Conservation (phyloP, 2,113 vertebrate species). For the Cryptomyrus ogoouensis region DNA sequence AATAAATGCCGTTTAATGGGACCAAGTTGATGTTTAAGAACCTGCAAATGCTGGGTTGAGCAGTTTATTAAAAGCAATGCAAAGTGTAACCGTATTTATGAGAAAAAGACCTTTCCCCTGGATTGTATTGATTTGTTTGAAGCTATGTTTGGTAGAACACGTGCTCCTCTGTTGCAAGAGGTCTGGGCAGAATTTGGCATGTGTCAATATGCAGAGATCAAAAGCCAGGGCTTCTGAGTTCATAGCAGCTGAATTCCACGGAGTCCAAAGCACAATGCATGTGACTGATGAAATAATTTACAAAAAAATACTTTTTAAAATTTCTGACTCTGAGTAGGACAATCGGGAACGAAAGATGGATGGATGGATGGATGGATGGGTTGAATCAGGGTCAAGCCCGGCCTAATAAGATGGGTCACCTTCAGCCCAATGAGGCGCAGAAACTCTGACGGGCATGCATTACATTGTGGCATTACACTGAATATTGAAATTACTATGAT, state of each 20-base stretch:
- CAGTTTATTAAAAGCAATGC: neutral
- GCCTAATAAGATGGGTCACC: neutral
- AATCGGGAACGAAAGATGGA: neutral
- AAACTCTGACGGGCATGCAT: neutral
- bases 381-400: neutral
- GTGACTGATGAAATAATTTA: neutral
- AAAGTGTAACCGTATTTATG: neutral
- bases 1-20: neutral
- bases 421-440: neutral
- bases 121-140: neutral
- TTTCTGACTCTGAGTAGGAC: neutral
- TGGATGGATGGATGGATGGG: neutral
- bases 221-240: neutral
- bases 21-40: neutral
- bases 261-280: neutral
- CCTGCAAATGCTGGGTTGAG: neutral
- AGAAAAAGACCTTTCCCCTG: neutral
- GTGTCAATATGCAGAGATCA: neutral
- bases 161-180: neutral
- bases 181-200: neutral
- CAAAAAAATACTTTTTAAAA: neutral
- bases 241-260: neutral
- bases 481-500: neutral
- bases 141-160: neutral
- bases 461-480: neutral